Percentiles rank a stretch among this genome's conserved stretches.
These are phyloP conservation scores for Corythornis cristatus DNA, from an alignment of 2,113 vertebrate genomes.

Conservation along the genomic window DNA sequence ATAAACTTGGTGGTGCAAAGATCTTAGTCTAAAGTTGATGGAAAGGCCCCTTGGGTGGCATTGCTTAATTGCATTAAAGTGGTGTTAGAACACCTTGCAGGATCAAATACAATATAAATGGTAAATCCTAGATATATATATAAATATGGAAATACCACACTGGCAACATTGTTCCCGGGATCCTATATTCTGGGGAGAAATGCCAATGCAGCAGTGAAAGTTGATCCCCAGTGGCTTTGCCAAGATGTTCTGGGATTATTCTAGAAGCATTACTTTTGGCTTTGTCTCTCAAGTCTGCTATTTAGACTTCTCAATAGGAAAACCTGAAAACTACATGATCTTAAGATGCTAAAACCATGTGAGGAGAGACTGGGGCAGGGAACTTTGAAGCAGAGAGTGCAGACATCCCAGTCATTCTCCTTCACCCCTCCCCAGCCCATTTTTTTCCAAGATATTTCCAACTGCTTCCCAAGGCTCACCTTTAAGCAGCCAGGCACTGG, in stretches of 20 bases:
- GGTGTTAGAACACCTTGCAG: neutral
- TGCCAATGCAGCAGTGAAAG: neutral
- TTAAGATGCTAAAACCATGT: neutral
- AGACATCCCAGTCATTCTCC: neutral
- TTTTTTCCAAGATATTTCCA: neutral
- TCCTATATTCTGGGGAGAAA: neutral
- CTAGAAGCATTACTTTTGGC: neutral
- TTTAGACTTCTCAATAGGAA: neutral
- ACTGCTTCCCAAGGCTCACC: neutral
- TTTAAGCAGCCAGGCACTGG: neutral
- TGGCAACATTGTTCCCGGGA: neutral
- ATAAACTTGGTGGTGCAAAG: slow-evolving; percentile 1
- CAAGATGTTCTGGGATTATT: slow-evolving; percentile 34
- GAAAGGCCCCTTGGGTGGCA: slow-evolving; percentile 20
- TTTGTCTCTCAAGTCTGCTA: slow-evolving; percentile 16
- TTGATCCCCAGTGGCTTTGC: slow-evolving; percentile 8
- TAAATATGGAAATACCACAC: neutral
- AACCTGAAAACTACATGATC: neutral
- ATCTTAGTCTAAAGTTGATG: neutral
- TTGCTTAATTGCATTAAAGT: neutral
- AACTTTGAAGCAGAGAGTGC: neutral
- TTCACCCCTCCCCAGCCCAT: neutral
- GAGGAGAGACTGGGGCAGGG: neutral
- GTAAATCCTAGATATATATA: neutral
- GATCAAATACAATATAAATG: neutral